Evolutionary conservation across 37 sponge, comb jelly and placozoan species (phyloP), one percentile per base, ranked within the genome.

Genomic region (Bolinopsis microptera): DNA sequence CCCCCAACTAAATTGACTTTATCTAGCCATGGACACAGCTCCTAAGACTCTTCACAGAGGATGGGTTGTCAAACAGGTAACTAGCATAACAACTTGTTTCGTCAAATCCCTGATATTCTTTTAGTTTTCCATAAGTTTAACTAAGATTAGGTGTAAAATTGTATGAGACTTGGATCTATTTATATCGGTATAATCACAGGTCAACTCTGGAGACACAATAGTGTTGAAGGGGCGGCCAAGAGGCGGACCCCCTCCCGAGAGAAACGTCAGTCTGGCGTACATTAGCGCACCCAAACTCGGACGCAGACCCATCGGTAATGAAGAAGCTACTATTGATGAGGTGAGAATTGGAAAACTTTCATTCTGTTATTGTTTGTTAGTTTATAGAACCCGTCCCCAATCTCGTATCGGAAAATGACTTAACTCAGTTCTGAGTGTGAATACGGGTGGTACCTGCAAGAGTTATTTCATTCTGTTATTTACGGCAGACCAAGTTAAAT

Each of bases 201-300:
- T 99, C 1, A 68, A 96, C 69, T 97, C 99, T 30, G 99, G 97
- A 5, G 99, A 99, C 69, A 74, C 94, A 0, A 38, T 99, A 9
- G 95, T 99, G 33, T 95, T 99, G 27, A 93, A 97, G 37, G 97
- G 96, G 0, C 97, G 96, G 93, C 96, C 97, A 0, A 92, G 94
- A 35, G 95, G 97, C 76, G 99, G 97, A 3, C 99, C 99, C 1
- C 99, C 99, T 25, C 97, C 97, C 0, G 97, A 97, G 83, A 92
- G 95, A 32, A 95, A 83, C 0, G 35, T 99, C 0, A 96, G 94
- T 23, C 95, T 99, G 23, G 94, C 97, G 9, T 93, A 95, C 69
- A 96, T 99, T 76, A 93, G 69, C 3, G 97, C 97, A 16, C 97
- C 99, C 0, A 93, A 95, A 69, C 93, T 99, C 13, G 99, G 94